A percentile compares a stretch with the other conserved stretches of the same genome.
These are phyloP conservation scores for Steinernema scapterisci DNA, from an alignment of 2,888 invertebrate species.

Conservation along the genomic window DNA sequence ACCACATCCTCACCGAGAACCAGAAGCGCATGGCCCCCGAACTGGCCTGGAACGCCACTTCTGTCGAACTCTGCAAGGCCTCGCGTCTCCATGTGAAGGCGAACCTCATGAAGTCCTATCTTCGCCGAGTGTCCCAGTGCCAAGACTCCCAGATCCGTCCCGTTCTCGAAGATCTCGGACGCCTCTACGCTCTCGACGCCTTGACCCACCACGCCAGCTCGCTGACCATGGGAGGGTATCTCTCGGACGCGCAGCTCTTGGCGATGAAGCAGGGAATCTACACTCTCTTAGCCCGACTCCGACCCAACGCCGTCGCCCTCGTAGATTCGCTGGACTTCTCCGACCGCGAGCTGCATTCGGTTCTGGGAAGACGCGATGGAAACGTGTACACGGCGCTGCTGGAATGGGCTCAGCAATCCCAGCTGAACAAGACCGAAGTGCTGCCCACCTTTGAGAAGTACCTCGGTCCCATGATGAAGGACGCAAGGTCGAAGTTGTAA, in stretches of 20 bases:
- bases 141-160: conserved; percentile 34
- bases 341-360: conserved; percentile 68
- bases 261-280: conserved; percentile 50
- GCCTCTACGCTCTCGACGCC: conserved; percentile 38
- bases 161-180: conserved; percentile 48
- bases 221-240: conserved; percentile 43
- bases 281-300: conserved; percentile 72
- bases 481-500: neutral
- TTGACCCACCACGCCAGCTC: conserved; percentile 35
- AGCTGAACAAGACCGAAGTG: conserved; percentile 39
- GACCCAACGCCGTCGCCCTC: conserved; percentile 85
- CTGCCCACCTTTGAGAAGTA: neutral
- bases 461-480: conserved; percentile 17
- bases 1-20: conserved; percentile 8
- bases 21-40: conserved; percentile 73
- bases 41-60: conserved; percentile 85
- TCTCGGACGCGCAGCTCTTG: conserved; percentile 47
- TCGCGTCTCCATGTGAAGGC: conserved; percentile 67
- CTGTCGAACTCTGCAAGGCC: conserved; percentile 79
- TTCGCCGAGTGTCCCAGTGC: conserved; percentile 55
- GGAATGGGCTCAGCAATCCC: conserved; percentile 66
- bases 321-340: conserved; percentile 84
- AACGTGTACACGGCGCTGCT: conserved; percentile 66
- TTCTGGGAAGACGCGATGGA: conserved; percentile 67
- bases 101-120: conserved; percentile 78